Percentiles rank a stretch among this genome's conserved stretches.
Conservation (phyloP, 2,113 vertebrate genomes). For the Lichenostomus cassidix region DNA sequence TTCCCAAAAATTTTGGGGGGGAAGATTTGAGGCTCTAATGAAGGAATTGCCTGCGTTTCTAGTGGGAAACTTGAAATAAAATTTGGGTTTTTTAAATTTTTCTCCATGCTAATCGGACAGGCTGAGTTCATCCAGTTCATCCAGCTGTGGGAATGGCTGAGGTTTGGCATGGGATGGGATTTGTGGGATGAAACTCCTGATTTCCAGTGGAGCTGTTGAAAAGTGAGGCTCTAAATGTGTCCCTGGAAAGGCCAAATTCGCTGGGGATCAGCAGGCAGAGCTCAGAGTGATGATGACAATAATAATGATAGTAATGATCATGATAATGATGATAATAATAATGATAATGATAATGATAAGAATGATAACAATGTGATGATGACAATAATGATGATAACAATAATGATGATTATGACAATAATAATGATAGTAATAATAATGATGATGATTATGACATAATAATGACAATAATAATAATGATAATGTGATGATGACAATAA, state of each 20-base stretch:
- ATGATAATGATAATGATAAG: too few species aligned
- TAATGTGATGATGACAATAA: too few species aligned
- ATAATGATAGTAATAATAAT: too few species aligned
- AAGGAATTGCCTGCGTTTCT: background rate
- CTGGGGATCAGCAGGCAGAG: background rate
- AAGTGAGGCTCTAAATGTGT: background rate
- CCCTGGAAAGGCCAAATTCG: background rate
- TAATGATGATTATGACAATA: too few species aligned
- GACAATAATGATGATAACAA: too few species aligned
- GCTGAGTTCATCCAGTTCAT: background rate
- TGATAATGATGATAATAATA: too few species aligned
- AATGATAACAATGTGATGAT: too few species aligned
- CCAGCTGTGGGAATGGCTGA: background rate
- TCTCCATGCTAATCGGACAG: background rate
- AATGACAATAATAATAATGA: too few species aligned
- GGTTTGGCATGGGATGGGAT: background rate
- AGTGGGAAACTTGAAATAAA: background rate
- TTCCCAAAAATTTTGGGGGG: background rate
- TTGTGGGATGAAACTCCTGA: background rate
- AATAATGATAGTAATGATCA: too few species aligned
- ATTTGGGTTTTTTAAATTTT: background rate
- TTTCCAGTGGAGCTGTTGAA: background rate
- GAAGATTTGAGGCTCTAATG: background rate
- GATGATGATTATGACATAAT: too few species aligned
- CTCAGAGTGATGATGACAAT: background rate